Evolutionary conservation across 2,113 vertebrate species (phyloP), one percentile per base, ranked within the genome.

Genomic region (Eira barbara): DNA sequence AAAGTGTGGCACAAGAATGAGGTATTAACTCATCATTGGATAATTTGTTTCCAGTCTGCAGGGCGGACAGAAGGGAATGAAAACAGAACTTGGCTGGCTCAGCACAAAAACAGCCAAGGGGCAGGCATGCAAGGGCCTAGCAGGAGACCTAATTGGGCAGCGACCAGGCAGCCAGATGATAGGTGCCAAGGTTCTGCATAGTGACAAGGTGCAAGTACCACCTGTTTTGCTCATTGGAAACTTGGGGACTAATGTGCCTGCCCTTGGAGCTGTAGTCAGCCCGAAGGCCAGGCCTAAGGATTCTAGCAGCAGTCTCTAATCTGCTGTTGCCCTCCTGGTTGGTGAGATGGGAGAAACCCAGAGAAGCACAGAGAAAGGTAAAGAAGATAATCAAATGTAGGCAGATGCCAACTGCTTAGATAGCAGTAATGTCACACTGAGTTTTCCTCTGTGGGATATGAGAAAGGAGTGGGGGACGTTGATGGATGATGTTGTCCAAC

Each of bases 401-500:
- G 45, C 29, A 79, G 74, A 85, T 25, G 29, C 13, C 9, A 73
- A 25, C 23, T 2, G 29, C n/a, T 69, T 42, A 47, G 82, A 47
- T 15, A 91, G 55, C 80, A 81, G 55, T 89, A 63, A 42, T n/a
- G 42, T 89, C 83, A 42, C 49, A 3, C 76, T 57, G n/a, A 18
- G 89, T 18, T 96, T 91, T 93, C 88, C 92, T 98, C 63, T 31
- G 76, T 61, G 97, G 98, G 98, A 42, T 96, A 96, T 98, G 97
- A 98, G 98, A 98, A 97, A 99, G 99, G 99, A 97, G 93, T 73
- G 76, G 97, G 97, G 95, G 97, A 96, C 97, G 98, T 81, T 97
- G 98, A 97, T 99, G 97, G 96, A 92, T 98, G 78, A 99, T 98
- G 91, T 42, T 99, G 96, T 94, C 98, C 93, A 98, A 98, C 89